Base-by-base conservation (phyloP, 1,140 invertebrate genomes). In the Cherax quadricarinatus region DNA sequence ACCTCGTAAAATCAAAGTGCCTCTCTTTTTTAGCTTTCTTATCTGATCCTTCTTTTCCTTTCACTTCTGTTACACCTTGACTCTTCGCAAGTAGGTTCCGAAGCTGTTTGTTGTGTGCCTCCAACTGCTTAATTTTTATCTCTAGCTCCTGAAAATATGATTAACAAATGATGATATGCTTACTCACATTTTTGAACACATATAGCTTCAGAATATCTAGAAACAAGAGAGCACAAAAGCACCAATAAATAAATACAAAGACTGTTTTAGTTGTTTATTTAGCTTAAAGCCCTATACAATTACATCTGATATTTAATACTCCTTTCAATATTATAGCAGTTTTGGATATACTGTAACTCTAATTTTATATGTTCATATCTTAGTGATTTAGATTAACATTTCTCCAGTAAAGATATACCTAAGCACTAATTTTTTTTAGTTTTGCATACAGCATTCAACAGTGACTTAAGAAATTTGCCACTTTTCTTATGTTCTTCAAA, bases 91-190 rank as follows among this genome's bases (percentile, higher is more conserved):
- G 89, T 41, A 96, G 94, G 94, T 95, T 95, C 89, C 95, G 94
- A n/a, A 96, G 94, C 93, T 96, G 95, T 88, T 94, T 95, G 14
- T 96, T 95, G 92, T 96, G 95, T 82, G 95, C 94, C 89, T 95
- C 95, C 70, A 96, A 91, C 94, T 95, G 95, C 83, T 94, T 93
- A 4, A 96, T 94, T 92, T 95, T 92, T 4, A 91, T 93, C 70
- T 94, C 93, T 14, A 95, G 91, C 75, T 95, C 94, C 93, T 94
- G 88, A 53, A 24, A 75, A 57, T 18, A 60, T 84, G 18, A 60
- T 57, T 83, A 57, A 57, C 53, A 16, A 57, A 3, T 14, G 53
- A 9, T 57, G 53, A 57, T 57, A 14, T 57, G 12, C 6, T 57
- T 7, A 57, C 0, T 16, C 18, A 5, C 18, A 5, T 16, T 66